Evolutionary conservation across 2,113 vertebrate genomes (phyloP).

Genomic region (Podarcis cretensis): DNA sequence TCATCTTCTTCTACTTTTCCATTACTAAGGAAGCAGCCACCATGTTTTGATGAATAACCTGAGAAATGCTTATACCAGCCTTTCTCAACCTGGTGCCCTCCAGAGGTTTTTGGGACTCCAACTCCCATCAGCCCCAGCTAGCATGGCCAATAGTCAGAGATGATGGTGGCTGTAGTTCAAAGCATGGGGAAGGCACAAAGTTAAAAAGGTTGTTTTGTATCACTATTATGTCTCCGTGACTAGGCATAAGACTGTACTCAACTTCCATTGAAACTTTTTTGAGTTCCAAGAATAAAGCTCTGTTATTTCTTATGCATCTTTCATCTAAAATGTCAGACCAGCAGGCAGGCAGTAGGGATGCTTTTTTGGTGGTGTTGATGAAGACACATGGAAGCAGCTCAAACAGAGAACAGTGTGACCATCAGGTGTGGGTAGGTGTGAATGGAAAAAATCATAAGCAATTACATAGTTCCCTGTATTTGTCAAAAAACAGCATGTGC

Average conservation of each 20-base stretch:
- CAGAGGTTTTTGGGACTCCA: too few relatives aligned
- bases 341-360: too few relatives aligned
- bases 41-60: neutral
- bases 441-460: neutral
- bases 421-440: neutral
- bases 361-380: neutral
- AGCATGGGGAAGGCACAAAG: too few relatives aligned
- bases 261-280: neutral
- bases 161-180: too few relatives aligned
- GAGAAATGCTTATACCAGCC: neutral
- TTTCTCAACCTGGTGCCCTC: too few relatives aligned
- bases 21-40: neutral
- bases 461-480: neutral
- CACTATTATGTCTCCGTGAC: neutral
- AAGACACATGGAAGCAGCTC: neutral
- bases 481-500: neutral
- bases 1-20: neutral
- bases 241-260: neutral
- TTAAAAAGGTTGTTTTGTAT: too few relatives aligned
- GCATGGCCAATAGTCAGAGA: too few relatives aligned
- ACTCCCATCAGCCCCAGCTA: neutral
- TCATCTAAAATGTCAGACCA: neutral
- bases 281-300: neutral
- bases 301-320: neutral
- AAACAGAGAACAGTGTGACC: neutral